phyloP scores from a whole-genome alignment of 1,140 invertebrate species.

The Drosophila ohnishii region DNA sequence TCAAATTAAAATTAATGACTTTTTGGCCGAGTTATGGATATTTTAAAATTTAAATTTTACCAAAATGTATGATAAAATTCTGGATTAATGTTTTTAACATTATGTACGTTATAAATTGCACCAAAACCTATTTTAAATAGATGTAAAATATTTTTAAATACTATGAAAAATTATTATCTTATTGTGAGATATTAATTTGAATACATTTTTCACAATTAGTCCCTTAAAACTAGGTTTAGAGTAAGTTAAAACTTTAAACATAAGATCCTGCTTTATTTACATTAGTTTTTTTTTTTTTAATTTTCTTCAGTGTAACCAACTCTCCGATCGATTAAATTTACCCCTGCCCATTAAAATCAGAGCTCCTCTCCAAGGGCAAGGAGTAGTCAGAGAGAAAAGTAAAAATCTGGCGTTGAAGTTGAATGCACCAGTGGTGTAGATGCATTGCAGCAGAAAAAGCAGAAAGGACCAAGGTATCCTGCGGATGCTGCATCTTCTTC shows the following conservation, averaged over 20 bases:
- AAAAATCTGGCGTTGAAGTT: slow-evolving; percentile 55
- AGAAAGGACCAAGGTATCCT: slow-evolving; percentile 52
- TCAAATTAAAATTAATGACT: too few relatives aligned
- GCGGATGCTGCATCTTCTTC: slow-evolving; percentile 15
- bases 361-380: slow-evolving; percentile 51
- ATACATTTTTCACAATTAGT: not conserved
- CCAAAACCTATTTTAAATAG: too few relatives aligned
- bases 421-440: slow-evolving; percentile 58
- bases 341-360: slow-evolving; percentile 9
- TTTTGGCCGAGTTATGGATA: too few relatives aligned
- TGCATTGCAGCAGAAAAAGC: slow-evolving; percentile 26
- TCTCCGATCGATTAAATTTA: slow-evolving; percentile 16
- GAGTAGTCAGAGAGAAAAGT: not conserved
- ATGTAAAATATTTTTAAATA: not conserved
- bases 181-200: not conserved
- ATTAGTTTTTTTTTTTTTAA: not conserved
- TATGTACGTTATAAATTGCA: not conserved
- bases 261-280: rapidly evolving
- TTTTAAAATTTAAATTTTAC: too few relatives aligned
- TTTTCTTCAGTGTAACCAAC: not conserved
- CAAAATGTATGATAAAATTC: too few relatives aligned
- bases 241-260: not conserved
- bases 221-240: not conserved
- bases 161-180: not conserved
- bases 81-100: too few relatives aligned